phyloP scores from a whole-genome alignment of 2,113 vertebrate species.

The Psammodynastes pulverulentus region DNA sequence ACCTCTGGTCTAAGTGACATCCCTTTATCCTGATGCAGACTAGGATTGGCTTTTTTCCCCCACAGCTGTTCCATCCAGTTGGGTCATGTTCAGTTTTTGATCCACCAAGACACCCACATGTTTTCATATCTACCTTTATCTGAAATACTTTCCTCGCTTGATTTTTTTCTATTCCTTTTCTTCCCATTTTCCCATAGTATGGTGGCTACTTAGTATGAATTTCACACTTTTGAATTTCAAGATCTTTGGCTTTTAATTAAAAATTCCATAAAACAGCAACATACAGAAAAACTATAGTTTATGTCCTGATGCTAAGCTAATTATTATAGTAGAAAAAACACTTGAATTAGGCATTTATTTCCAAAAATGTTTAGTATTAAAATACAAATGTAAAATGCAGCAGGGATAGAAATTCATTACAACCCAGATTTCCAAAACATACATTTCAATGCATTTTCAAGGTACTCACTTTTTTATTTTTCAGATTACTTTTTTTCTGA shows the following conservation, averaged over 20 bases:
- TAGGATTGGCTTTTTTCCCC: not conserved
- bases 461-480: conserved; percentile 41
- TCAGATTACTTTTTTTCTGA: not conserved
- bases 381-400: not conserved
- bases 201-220: not conserved
- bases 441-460: not conserved
- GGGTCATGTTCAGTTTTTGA: not conserved
- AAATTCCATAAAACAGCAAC: not conserved
- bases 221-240: not conserved
- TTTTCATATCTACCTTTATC: not conserved
- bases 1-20: too few species aligned
- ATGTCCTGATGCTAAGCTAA: not conserved
- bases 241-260: not conserved
- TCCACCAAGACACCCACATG: not conserved
- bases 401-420: not conserved
- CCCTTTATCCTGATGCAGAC: not conserved
- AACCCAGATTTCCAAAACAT: not conserved
- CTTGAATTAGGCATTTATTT: not conserved
- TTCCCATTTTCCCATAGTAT: not conserved
- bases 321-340: not conserved
- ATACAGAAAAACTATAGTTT: not conserved
- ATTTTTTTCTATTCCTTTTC: not conserved
- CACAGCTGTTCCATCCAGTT: not conserved
- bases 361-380: not conserved
- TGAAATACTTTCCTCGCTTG: not conserved